Evolutionary conservation across 2,113 vertebrate genomes (phyloP).

Genomic region (Pimephales promelas): DNA sequence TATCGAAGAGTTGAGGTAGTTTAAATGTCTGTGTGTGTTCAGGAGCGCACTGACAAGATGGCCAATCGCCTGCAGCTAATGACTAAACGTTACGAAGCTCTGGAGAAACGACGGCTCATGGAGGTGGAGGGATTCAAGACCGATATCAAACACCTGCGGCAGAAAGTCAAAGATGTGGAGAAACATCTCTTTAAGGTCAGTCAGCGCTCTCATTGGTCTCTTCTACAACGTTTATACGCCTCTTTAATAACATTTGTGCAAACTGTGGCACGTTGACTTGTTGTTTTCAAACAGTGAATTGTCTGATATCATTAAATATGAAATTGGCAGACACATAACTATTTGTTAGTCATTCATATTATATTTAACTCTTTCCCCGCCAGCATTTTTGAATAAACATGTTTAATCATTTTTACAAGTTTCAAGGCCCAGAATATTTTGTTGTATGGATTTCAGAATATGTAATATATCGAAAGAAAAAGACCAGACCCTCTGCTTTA

Average conservation of each 20-base stretch:
- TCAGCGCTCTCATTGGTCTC: not conserved
- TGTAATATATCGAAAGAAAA: too few relatives aligned
- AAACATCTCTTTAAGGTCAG: slow-evolving; percentile 89
- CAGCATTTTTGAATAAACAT: too few relatives aligned
- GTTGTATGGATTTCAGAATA: too few relatives aligned
- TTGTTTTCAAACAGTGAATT: not conserved
- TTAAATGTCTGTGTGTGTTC: slow-evolving; percentile 4
- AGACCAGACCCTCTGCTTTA: too few relatives aligned
- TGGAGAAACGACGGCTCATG: slow-evolving; percentile 87
- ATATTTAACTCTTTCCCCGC: too few relatives aligned
- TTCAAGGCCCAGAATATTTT: too few relatives aligned
- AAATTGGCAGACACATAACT: too few relatives aligned
- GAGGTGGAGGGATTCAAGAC: slow-evolving; percentile 94
- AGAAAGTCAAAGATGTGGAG: slow-evolving; percentile 90
- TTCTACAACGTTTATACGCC: not conserved
- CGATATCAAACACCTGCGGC: slow-evolving; percentile 86
- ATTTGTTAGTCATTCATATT: too few relatives aligned
- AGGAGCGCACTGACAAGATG: slow-evolving; percentile 92
- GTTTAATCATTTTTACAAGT: too few relatives aligned
- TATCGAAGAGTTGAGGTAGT: not conserved
- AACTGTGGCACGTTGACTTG: not conserved
- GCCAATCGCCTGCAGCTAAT: slow-evolving; percentile 87
- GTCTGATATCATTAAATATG: not conserved
- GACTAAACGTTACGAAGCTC: slow-evolving; percentile 87
- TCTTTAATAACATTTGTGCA: not conserved